Evolutionary conservation across 2,113 vertebrate genomes (phyloP).

Genomic region (Hippolais icterina): DNA sequence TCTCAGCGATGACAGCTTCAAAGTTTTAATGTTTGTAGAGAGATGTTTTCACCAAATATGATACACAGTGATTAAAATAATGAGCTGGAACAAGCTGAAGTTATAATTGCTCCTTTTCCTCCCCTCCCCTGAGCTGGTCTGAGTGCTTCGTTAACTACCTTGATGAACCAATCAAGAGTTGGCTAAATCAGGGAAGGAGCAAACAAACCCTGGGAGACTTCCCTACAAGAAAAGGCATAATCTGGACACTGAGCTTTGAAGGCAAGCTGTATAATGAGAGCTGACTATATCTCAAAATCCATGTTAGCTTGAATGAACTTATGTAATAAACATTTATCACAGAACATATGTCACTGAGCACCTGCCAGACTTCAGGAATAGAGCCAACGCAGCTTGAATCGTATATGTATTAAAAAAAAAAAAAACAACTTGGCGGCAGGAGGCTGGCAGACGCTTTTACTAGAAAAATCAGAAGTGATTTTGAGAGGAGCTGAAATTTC

Average conservation of each 20-base stretch:
- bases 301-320: conserved; percentile 73
- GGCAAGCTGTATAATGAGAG: conserved; percentile 58
- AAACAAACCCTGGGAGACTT: conserved; percentile 42
- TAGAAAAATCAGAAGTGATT: conserved; percentile 74
- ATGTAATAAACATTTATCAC: conserved; percentile 73
- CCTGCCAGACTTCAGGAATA: conserved; percentile 69
- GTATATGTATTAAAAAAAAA: conserved; percentile 60
- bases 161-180: conserved; percentile 39
- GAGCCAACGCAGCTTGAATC: conserved; percentile 65
- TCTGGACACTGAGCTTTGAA: conserved; percentile 55
- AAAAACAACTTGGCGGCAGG: conserved; percentile 58
- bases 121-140: conserved; percentile 6
- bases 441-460: conserved; percentile 72
- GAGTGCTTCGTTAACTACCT: conserved; percentile 55
- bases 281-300: conserved; percentile 62
- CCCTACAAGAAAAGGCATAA: conserved; percentile 24
- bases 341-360: conserved; percentile 71
- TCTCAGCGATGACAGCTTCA: background rate
- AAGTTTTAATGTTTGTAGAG: conserved; percentile 8
- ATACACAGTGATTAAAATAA: conserved; percentile 51
- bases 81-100: conserved; percentile 1
- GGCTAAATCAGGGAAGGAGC: conserved; percentile 46
- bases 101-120: conserved; percentile 57
- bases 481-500: conserved; percentile 68
- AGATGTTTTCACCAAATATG: conserved; percentile 44